These are phyloP conservation scores for Hypocryptadius cinnamomeus DNA, from an alignment of 2,113 vertebrate genomes.

Conservation along the genomic window DNA sequence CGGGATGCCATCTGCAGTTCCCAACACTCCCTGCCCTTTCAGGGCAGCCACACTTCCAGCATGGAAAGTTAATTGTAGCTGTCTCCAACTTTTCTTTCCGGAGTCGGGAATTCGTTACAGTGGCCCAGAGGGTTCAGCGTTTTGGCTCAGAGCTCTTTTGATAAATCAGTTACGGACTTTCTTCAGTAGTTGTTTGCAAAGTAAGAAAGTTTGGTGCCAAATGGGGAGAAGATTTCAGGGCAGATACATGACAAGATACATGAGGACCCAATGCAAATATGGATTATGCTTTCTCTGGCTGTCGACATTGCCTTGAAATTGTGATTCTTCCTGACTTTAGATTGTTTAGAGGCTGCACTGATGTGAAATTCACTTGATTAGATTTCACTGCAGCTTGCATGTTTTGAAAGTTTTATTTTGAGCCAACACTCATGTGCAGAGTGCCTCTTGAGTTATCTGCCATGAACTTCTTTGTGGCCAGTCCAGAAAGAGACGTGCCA, in stretches of 20 bases:
- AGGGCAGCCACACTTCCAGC: constrained; percentile 36
- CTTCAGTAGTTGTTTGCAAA: neutral
- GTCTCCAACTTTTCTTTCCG: constrained; percentile 13
- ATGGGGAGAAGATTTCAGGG: neutral
- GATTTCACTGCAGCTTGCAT: neutral
- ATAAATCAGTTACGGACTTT: neutral
- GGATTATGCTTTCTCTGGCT: neutral
- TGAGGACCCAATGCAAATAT: neutral
- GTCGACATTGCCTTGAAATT: neutral
- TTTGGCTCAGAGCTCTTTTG: neutral
- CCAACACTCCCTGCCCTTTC: constrained; percentile 57
- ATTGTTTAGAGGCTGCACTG: neutral
- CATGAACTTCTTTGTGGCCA: neutral
- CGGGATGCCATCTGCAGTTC: constrained; percentile 43
- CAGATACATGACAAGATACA: neutral
- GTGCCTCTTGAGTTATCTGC: neutral
- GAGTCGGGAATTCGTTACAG: neutral
- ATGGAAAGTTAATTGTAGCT: neutral
- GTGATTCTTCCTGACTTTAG: neutral
- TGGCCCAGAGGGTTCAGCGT: neutral
- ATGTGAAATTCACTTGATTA: neutral
- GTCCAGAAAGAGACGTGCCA: neutral
- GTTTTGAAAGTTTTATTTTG: neutral
- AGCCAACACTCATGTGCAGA: neutral
- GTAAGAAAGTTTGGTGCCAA: constrained; percentile 12